Evolutionary conservation across 92 coral and sea anemone genomes (phyloP).

Genomic region (Palythoa heliodiscus): DNA sequence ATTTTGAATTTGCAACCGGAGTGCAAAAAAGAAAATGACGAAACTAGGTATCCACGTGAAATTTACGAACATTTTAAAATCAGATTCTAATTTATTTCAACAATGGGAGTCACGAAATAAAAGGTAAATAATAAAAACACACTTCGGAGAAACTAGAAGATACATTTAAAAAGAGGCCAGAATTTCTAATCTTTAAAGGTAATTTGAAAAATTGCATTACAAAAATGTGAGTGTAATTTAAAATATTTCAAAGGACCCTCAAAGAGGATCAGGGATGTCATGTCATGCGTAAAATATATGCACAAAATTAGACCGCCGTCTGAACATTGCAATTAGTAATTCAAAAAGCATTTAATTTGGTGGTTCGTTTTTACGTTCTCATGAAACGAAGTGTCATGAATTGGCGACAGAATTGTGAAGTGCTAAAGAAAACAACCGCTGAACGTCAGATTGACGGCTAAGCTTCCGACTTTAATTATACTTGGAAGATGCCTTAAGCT

Average conservation of each 20-base stretch:
- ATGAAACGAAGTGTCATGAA: neutral
- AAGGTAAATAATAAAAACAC: too few species aligned
- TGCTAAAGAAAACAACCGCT: neutral
- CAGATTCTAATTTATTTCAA: too few species aligned
- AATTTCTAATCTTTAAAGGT: too few species aligned
- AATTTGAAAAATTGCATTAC: neutral
- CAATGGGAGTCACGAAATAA: too few species aligned
- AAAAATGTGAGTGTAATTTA: neutral
- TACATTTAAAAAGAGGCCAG: too few species aligned
- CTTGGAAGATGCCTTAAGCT: conserved; percentile 2
- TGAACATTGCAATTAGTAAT: conserved; percentile 7
- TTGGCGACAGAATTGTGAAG: neutral
- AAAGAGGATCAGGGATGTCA: neutral
- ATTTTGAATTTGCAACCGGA: too few species aligned
- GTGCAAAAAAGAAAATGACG: too few species aligned
- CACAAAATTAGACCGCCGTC: neutral
- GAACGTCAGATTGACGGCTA: neutral
- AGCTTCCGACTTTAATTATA: conserved; percentile 10
- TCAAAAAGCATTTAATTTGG: neutral
- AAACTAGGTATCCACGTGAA: too few species aligned
- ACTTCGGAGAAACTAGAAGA: too few species aligned
- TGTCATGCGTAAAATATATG: conserved; percentile 41
- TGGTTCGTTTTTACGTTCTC: conserved; percentile 8
- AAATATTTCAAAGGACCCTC: neutral
- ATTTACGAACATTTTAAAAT: too few species aligned